These are phyloP conservation scores for Ooceraea biroi DNA, from an alignment of 1,140 invertebrate species.

Conservation along the genomic window DNA sequence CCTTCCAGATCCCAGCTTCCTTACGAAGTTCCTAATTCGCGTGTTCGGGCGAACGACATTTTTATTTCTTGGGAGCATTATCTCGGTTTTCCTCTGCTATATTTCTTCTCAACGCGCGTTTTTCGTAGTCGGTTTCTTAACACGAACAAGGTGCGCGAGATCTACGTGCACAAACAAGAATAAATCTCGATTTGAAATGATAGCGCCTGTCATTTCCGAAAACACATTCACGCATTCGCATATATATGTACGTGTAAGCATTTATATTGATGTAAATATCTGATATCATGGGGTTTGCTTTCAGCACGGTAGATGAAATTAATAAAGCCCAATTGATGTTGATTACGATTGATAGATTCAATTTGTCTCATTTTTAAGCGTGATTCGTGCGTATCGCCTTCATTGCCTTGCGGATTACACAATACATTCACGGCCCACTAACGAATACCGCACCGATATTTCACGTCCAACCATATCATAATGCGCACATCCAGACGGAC, in stretches of 20 bases:
- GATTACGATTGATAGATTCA: background rate
- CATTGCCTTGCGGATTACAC: conserved; percentile 2
- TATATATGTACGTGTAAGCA: too few relatives aligned
- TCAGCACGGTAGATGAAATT: background rate
- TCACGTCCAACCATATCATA: conserved; percentile 39
- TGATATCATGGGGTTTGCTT: background rate
- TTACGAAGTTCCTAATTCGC: conserved; percentile 64
- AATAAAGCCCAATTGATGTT: background rate
- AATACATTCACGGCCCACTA: background rate
- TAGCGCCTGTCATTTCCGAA: background rate
- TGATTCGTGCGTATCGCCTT: background rate
- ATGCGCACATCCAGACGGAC: conserved; percentile 29
- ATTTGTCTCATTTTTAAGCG: conserved; percentile 8
- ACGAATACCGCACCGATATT: conserved; percentile 13
- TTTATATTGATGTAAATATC: background rate
- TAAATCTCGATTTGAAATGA: conserved; percentile 47
- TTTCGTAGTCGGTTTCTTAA: conserved; percentile 18
- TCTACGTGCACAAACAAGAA: conserved; percentile 25
- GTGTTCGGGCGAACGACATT: conserved; percentile 67
- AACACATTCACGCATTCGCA: background rate
- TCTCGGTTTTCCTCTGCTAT: conserved; percentile 54
- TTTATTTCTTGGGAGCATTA: conserved; percentile 70
- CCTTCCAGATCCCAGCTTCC: conserved; percentile 53
- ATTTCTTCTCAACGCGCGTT: conserved; percentile 47
- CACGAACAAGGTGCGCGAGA: conserved; percentile 46